Evolutionary conservation across 2,888 invertebrate genomes (phyloP), one percentile per base, ranked within the genome.

Genomic region (Cephus pygmeus): DNA sequence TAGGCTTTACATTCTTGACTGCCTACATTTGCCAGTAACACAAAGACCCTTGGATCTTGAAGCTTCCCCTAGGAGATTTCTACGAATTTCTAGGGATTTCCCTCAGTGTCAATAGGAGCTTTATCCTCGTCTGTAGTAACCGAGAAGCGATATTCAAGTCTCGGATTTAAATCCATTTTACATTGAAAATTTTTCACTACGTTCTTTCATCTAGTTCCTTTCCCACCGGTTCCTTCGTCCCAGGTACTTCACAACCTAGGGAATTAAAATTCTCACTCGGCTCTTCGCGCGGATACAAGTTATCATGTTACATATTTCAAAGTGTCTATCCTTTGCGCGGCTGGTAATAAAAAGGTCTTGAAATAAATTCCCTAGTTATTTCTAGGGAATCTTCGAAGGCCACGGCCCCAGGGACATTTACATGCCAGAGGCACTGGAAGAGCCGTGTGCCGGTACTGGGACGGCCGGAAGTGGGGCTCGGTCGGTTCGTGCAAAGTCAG

Each of bases 401-500:
- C 23, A 56, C 23, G 23, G 23, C 56, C 56, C 12, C 31, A 31
- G 71, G 31, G 71, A 34, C 31, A 71, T 71, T 71, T 71, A 31
- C 71, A 71, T 71, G 71, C 31, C 31, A 71, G 71, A 69, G 69
- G 69, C 33, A 15, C 11, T 33, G 31, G 69, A 11, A 2, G 15
- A 15, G 11, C 71, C 33, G 71, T 15, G 23, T 31, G 12, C 34
- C 31, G 34, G 34, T 71, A 71, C 31, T 71, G 31, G 15, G 30
- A 34, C 9, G 31, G 30, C 71, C 33, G 71, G 30, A 71, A 33
- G 71, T 15, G 71, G 33, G 71, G 23, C 33, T 30, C 34, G 23
- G 73, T 71, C 34, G 23, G 35, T 40, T 73, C 36, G 30, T 34
- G 73, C 36, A 76, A 40, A 76, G 40, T 33, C 34, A 30, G 40